Evolutionary conservation across 2,797 vertebrate species (phyloP), one percentile per base, ranked within the genome.

Genomic region (Thunnus albacares): DNA sequence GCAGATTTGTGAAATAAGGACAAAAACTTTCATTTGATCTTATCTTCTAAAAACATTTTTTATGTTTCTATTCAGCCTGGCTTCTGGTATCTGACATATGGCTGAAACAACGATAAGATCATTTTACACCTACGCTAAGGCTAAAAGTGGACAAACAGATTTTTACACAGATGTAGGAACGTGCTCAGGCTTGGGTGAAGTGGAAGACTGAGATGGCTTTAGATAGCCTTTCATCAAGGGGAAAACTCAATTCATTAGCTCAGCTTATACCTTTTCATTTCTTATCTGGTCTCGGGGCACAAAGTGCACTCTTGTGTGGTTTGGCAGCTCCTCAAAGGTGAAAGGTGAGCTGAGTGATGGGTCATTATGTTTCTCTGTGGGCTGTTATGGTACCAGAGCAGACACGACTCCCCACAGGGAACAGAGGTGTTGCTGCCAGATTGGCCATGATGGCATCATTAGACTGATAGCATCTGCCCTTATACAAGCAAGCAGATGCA

Each of bases 341-440:
- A 90, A 87, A 92, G 84, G 87, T 92, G 83, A 92, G 73, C 83
- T 88, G 80, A 84, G 71, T 77, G 84, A 90, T 74, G 83, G 86
- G 33, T 83, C 79, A 78, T 92, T 86, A 76, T 80, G 81, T 82
- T 66, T 81, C 64, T 41, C 57, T 56, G 66, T 65, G 77, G 43
- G 81, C 69, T 52, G 81, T 53, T 77, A 58, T 71, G 80, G 80
- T 35, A 74, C 82, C 55, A 22, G 58, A 72, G 71, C 73, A 55
- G 69, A 86, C 59, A 26, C 65, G 74, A 41, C 70, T 77, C 71
- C 77, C 77, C 85, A 80, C 64, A 52, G 79, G 80, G 77, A 82
- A 60, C 24, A 55, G 70, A 87, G 71, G 78, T 76, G 81, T 79
- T 74, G 72, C 70, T 58, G 84, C 73, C 70, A 82, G 79, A 88